Evolutionary conservation across 2,888 invertebrate species (phyloP).

Genomic region (Andrena flavipes): DNA sequence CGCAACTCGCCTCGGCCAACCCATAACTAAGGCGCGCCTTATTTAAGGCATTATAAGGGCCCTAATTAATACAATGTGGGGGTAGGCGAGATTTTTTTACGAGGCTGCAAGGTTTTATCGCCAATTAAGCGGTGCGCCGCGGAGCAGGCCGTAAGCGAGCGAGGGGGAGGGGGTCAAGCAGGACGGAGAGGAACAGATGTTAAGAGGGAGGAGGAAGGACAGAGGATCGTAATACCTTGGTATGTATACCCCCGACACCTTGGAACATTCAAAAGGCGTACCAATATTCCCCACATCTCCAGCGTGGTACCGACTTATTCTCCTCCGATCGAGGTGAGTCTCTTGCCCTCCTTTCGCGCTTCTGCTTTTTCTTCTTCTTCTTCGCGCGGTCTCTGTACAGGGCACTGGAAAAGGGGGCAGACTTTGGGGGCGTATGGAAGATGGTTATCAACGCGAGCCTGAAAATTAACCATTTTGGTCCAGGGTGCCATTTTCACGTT

Average conservation of each 20-base stretch:
- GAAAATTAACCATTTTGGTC: too few relatives aligned
- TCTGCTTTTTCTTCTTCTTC: too few relatives aligned
- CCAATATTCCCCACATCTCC: constrained; percentile 36
- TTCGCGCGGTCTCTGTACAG: not conserved
- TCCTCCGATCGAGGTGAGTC: constrained; percentile 14
- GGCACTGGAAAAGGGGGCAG: too few relatives aligned
- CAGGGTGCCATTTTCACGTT: too few relatives aligned
- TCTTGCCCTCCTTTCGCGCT: constrained; percentile 24
- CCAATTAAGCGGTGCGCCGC: constrained; percentile 76
- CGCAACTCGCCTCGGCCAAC: constrained; percentile 76
- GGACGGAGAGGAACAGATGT: constrained; percentile 38
- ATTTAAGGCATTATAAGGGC: constrained; percentile 80
- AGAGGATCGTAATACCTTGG: constrained; percentile 50
- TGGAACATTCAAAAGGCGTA: constrained; percentile 33
- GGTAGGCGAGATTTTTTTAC: constrained; percentile 82
- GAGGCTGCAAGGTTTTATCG: constrained; percentile 82
- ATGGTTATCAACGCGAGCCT: too few relatives aligned
- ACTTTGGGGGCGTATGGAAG: too few relatives aligned
- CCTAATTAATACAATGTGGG: constrained; percentile 83
- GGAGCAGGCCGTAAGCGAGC: constrained; percentile 16
- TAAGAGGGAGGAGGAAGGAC: constrained; percentile 32
- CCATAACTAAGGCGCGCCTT: constrained; percentile 80
- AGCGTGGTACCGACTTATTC: constrained; percentile 46
- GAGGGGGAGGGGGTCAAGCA: constrained; percentile 39
- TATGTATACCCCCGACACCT: constrained; percentile 57